Evolutionary conservation across 2,888 invertebrate species (phyloP).

Genomic region (Megastigmus dorsalis): DNA sequence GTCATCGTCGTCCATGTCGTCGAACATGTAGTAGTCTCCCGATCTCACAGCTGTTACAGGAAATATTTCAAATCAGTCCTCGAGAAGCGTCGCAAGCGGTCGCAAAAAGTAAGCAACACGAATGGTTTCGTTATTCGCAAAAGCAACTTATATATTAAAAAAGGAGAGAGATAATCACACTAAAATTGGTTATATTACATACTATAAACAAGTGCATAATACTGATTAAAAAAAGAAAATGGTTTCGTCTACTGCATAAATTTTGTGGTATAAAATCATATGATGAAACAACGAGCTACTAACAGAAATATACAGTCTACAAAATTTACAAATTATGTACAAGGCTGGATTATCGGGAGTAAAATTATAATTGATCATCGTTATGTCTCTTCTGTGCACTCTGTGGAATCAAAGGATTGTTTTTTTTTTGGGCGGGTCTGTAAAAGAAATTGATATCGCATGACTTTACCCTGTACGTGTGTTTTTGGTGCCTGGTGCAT

Average conservation of each 20-base stretch:
- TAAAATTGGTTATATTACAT: too few relatives aligned
- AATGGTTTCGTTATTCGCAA: not conserved
- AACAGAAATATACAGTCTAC: not conserved
- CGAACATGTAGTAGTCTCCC: conserved; percentile 99
- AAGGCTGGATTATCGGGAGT: conserved; percentile 9
- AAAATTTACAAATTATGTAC: conserved; percentile 50
- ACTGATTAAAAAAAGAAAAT: too few relatives aligned
- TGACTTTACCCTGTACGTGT: conserved; percentile 77
- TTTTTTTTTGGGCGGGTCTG: conserved; percentile 47
- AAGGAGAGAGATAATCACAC: not conserved
- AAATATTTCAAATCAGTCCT: not conserved
- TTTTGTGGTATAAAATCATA: not conserved
- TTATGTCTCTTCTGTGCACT: conserved; percentile 15
- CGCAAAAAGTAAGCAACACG: conserved; percentile 18
- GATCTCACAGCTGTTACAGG: conserved; percentile 91
- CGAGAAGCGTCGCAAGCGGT: not conserved
- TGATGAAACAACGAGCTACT: not conserved
- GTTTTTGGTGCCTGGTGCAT: conserved; percentile 75
- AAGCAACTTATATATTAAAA: not conserved
- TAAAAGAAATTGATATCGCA: conserved; percentile 36
- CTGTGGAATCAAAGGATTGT: conserved; percentile 17
- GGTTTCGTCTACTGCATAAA: not conserved
- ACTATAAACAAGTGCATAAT: too few relatives aligned
- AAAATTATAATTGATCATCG: too few relatives aligned
- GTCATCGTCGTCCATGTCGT: conserved; percentile 89